phyloP scores from a whole-genome alignment of 2,797 vertebrate species.

The Dipus sagitta region DNA sequence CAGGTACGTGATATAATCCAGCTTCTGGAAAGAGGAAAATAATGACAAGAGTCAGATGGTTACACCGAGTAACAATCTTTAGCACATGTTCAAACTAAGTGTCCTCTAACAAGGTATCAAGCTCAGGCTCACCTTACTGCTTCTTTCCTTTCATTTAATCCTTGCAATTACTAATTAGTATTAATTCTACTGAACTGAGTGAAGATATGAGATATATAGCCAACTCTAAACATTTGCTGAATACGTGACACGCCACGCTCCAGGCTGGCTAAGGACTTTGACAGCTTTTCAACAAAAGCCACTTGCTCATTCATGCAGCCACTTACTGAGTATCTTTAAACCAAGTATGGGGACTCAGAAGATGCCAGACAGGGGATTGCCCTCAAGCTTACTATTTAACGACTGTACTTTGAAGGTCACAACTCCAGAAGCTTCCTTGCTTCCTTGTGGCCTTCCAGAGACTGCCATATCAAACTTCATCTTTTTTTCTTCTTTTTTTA shows the following conservation, averaged over 20 bases:
- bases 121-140: not conserved
- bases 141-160: not conserved
- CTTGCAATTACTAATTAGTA: not conserved
- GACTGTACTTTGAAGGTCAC: not conserved
- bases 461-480: not conserved
- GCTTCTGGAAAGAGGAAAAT: slow-evolving; percentile 89
- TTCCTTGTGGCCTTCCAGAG: not conserved
- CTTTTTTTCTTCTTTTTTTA: not conserved
- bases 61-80: not conserved
- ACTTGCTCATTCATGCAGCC: not conserved
- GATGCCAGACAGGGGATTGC: not conserved
- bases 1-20: slow-evolving; percentile 97
- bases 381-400: not conserved
- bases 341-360: not conserved
- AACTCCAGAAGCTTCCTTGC: not conserved
- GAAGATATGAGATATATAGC: not conserved
- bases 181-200: not conserved
- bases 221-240: not conserved
- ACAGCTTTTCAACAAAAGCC: not conserved
- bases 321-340: not conserved
- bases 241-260: not conserved
- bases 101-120: slow-evolving; percentile 6
- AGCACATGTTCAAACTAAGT: not conserved
- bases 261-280: not conserved
- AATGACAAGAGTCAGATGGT: not conserved